Base-by-base conservation (phyloP, 2,888 invertebrate species). In the Gari tellinella region DNA sequence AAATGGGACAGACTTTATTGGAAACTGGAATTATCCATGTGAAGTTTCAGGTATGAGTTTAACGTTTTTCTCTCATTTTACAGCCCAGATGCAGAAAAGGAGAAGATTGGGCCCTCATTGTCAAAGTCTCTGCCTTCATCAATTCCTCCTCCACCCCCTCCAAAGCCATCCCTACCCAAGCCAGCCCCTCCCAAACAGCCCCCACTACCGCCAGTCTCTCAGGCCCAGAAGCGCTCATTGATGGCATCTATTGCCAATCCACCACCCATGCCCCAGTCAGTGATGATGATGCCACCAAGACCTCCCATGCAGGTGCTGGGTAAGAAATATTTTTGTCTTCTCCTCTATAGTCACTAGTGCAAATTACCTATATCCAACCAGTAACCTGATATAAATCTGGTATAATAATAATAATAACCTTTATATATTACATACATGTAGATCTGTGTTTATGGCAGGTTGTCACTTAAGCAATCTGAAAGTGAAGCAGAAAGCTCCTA, bases 41-140 rank as follows among this genome's bases (percentile, higher is more conserved):
- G n/a, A n/a, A n/a, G n/a, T n/a, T n/a, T n/a, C n/a, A n/a, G n/a
- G n/a, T n/a, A n/a, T n/a, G 10, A 31, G 10, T 31, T 31, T 31
- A 31, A 7, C 10, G n/a, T 10, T 10, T 41, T 23, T 5, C 2
- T 53, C 23, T 45, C 10, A 48, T 46, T 51, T 52, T 25, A 40
- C 66, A 90, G 92, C 12, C 97, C 97, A 0, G 98, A 99, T 90
- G 97, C 98, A 90, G 97, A 98, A 91, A 98, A 98, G 88, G 98
- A 99, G 90, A 98, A 97, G 92, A 98, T 98, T 84, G 99, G 98
- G 0, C 98, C 98, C 95, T 92, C 90, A 7, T 86, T 90, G 61
- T 89, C 90, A 21, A 26, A 53, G n/a, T 19, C 17, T 12, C 17
- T 41, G 8, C 52, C 51, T 14, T 48, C 26, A 4, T 51, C 52